Conservation (phyloP, 2,797 vertebrate genomes). For the Dipus sagitta region DNA sequence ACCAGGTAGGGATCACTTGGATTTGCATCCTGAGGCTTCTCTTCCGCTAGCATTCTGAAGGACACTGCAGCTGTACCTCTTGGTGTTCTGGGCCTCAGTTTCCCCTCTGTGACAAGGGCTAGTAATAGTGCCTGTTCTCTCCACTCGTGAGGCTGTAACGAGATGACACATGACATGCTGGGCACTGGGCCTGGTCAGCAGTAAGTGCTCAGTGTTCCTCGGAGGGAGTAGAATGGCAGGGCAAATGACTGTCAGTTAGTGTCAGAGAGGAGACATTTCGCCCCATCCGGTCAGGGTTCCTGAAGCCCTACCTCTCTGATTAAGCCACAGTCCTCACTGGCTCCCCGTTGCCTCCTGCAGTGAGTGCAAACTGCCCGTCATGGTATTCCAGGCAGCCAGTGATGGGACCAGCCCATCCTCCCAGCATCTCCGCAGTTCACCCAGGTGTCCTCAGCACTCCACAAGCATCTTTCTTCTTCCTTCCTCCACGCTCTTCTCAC, state of each 20-base stretch:
- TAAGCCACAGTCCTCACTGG: neutral
- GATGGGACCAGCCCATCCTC: neutral
- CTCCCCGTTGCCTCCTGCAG: neutral
- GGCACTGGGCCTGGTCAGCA: neutral
- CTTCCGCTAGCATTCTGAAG: neutral
- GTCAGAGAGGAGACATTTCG: neutral
- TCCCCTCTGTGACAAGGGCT: neutral
- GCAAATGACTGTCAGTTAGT: neutral
- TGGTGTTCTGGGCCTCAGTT: neutral
- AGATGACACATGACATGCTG: neutral
- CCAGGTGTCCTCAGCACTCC: neutral
- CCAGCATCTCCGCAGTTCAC: neutral
- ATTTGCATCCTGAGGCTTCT: neutral
- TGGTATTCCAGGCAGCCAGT: neutral
- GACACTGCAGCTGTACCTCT: neutral
- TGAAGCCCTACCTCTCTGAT: neutral
- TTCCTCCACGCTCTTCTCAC: neutral
- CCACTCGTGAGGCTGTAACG: neutral
- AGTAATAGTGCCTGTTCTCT: neutral
- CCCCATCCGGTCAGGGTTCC: neutral
- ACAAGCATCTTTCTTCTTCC: neutral
- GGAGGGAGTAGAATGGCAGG: neutral
- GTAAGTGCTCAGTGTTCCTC: neutral
- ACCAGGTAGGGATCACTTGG: neutral
- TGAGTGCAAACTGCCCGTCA: neutral